Conservation (phyloP, 92 coral and sea anemone species). For the Zoanthus solanderi region DNA sequence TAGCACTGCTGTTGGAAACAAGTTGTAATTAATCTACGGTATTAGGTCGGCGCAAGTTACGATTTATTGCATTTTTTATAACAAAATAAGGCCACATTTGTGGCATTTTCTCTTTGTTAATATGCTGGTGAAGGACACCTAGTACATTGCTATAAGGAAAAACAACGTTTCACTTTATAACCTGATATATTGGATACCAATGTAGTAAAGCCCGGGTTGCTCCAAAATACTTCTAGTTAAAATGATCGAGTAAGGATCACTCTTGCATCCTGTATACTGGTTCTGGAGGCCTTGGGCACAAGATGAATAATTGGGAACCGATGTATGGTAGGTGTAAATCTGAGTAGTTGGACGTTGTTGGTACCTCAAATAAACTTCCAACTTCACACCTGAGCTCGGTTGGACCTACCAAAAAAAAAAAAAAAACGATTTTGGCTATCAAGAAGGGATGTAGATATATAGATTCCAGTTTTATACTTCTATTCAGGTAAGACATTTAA, state of each 20-base stretch:
- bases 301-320: conserved; percentile 54
- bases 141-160: too few relatives aligned
- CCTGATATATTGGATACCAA: conserved; percentile 37
- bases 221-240: conserved; percentile 1
- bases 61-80: too few relatives aligned
- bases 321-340: conserved; percentile 18
- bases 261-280: not conserved
- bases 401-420: not conserved
- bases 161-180: not conserved
- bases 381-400: not conserved
- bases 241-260: conserved; percentile 13
- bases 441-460: not conserved
- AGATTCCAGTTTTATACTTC: not conserved
- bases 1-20: too few relatives aligned
- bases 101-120: too few relatives aligned
- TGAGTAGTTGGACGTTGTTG: conserved; percentile 48
- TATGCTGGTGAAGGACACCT: too few relatives aligned
- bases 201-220: conserved; percentile 12
- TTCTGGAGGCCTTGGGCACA: conserved; percentile 7
- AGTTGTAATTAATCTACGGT: too few relatives aligned
- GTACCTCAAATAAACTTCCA: conserved; percentile 35
- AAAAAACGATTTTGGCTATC: not conserved
- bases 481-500: too few relatives aligned
- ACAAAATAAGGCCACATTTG: too few relatives aligned
- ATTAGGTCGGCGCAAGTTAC: too few relatives aligned